A percentile compares a stretch with the other conserved stretches of the same genome.
These are phyloP conservation scores for Prosapia bicincta DNA, from an alignment of 2,888 invertebrate genomes.

Conservation along the genomic window DNA sequence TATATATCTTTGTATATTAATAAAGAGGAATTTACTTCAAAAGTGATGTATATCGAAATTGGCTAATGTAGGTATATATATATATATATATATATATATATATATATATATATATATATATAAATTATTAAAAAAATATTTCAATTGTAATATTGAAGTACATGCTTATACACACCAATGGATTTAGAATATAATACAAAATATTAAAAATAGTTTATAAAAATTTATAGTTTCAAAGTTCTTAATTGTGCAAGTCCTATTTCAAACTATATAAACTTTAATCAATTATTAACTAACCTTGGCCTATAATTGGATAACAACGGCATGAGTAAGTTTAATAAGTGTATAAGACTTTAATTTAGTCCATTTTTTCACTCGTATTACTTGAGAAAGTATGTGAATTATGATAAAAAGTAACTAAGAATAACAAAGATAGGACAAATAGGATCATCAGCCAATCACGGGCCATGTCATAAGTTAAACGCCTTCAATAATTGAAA, in stretches of 20 bases:
- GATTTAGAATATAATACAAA: too few species aligned
- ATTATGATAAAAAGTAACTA: not conserved
- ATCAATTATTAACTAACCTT: not conserved
- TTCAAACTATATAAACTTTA: not conserved
- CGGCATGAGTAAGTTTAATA: not conserved
- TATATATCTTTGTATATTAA: too few species aligned
- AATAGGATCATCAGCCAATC: not conserved
- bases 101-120: too few species aligned
- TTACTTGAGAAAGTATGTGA: not conserved
- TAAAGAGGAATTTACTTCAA: too few species aligned
- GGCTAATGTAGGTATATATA: too few species aligned
- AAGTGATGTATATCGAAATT: too few species aligned
- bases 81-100: too few species aligned
- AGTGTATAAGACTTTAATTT: not conserved
- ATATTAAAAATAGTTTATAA: too few species aligned
- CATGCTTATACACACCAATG: too few species aligned
- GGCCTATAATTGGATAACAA: not conserved
- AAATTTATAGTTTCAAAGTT: too few species aligned
- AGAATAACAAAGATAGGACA: conserved; percentile 2
- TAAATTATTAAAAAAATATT: too few species aligned
- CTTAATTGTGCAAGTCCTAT: not conserved
- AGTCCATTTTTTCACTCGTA: not conserved
- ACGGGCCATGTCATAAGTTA: not conserved
- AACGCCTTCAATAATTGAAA: conserved; percentile 2
- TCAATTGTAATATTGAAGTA: too few species aligned